A percentile compares a stretch with the other conserved stretches of the same genome.
Conservation (phyloP, 2,888 invertebrate genomes). For the Hemaris fuciformis region DNA sequence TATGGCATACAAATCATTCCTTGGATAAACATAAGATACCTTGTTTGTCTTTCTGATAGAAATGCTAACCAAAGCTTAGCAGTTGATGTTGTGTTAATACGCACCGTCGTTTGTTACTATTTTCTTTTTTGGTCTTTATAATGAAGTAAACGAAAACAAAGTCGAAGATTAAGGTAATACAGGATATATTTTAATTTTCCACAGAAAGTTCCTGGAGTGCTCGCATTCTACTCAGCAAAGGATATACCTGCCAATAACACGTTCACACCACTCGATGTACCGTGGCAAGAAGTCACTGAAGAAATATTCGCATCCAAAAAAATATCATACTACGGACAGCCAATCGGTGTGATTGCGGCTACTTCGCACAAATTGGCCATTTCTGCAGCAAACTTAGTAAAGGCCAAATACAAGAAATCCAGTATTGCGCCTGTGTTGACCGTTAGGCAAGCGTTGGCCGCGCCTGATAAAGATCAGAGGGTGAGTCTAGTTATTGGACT, state of each 20-base stretch:
- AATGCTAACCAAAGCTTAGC: no score
- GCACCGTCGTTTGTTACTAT: no score
- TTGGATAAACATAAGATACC: no score
- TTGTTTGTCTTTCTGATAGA: no score
- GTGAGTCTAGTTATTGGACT: constrained; percentile 40
- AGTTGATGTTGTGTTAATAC: no score
- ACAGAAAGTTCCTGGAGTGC: constrained; percentile 84
- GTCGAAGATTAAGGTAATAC: no score
- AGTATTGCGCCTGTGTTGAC: constrained; percentile 64
- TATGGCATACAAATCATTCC: no score
- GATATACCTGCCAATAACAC: constrained; percentile 87
- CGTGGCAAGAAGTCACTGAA: constrained; percentile 60
- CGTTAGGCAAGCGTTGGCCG: constrained; percentile 74
- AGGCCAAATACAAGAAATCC: constrained; percentile 78
- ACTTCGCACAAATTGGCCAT: constrained; percentile 72
- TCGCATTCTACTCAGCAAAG: constrained; percentile 83
- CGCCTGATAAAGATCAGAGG: constrained; percentile 63
- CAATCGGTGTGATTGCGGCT: constrained; percentile 88
- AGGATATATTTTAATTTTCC: no score
- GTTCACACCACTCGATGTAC: constrained; percentile 68
- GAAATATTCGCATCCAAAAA: constrained; percentile 79
- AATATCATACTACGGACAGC: constrained; percentile 86
- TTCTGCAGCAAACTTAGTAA: constrained; percentile 60
- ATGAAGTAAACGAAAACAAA: no score
- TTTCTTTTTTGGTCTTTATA: no score